Evolutionary conservation across 2,113 vertebrate species (phyloP).

Genomic region (Gambusia holbrooki): DNA sequence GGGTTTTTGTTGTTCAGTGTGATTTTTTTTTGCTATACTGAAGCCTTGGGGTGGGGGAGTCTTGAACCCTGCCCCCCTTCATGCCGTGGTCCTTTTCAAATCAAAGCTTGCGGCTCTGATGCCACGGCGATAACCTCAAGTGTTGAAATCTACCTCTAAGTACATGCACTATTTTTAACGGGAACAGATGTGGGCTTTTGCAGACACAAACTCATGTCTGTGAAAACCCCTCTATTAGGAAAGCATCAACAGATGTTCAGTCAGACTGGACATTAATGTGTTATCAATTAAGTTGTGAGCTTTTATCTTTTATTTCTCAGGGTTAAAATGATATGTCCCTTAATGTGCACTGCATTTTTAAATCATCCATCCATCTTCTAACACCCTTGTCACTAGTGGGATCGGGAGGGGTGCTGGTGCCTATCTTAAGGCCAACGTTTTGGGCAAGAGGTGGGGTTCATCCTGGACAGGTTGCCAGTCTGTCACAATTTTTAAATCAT

Average conservation of each 20-base stretch:
- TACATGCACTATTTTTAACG: slow-evolving; percentile 33
- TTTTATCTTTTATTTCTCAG: neutral
- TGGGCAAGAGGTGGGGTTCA: no score
- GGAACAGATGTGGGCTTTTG: slow-evolving; percentile 54
- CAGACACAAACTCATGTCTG: neutral
- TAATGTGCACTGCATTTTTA: slow-evolving; percentile 9
- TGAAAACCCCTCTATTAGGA: neutral
- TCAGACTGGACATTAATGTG: neutral
- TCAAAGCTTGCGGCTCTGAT: slow-evolving; percentile 33
- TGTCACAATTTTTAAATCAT: no score
- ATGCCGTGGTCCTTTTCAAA: slow-evolving; percentile 25
- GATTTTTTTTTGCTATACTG: neutral
- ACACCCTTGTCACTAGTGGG: no score
- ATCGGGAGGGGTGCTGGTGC: no score
- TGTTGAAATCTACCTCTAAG: slow-evolving; percentile 14
- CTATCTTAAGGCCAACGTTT: no score
- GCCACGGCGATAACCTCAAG: slow-evolving; percentile 35
- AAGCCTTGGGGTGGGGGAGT: neutral
- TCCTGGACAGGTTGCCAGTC: no score
- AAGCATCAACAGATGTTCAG: neutral
- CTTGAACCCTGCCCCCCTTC: neutral
- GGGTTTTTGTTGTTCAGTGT: slow-evolving; percentile 12
- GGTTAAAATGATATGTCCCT: neutral
- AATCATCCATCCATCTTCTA: neutral
- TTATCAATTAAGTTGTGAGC: neutral